phyloP scores from a whole-genome alignment of 2,888 invertebrate species.

The Alentia gelatinosa region DNA sequence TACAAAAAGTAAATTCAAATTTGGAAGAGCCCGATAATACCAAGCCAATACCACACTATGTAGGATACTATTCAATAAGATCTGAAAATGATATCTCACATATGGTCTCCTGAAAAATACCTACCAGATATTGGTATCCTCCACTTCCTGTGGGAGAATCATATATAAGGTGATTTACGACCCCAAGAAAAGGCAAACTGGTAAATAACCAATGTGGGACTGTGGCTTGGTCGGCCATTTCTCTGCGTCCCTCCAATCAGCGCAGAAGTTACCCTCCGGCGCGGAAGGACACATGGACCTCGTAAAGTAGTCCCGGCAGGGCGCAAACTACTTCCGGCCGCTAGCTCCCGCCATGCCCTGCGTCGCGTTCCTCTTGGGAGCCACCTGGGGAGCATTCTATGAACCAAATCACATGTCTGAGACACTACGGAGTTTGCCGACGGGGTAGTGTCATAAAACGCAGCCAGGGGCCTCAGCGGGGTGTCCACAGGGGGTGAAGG shows the following conservation, averaged over 20 bases:
- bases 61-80: no score
- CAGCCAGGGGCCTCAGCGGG: not conserved
- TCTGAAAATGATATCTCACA: no score
- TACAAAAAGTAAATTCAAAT: no score
- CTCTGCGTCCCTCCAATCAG: not conserved
- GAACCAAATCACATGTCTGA: not conserved
- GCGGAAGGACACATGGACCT: not conserved
- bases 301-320: not conserved
- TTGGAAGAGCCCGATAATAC: no score
- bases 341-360: not conserved
- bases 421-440: not conserved
- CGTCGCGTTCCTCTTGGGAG: not conserved
- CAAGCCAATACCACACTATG: no score
- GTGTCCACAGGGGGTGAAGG: not conserved
- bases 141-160: no score
- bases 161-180: no score
- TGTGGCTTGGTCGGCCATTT: not conserved
- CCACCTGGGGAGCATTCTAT: not conserved
- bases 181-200: no score
- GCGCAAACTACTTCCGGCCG: not conserved
- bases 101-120: no score
- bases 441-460: not conserved
- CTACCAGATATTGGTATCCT: no score
- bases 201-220: not conserved
- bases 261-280: not conserved